Evolutionary conservation across 1,140 invertebrate genomes (phyloP), one percentile per base, ranked within the genome.

Genomic region (Hylaeus anthracinus): DNA sequence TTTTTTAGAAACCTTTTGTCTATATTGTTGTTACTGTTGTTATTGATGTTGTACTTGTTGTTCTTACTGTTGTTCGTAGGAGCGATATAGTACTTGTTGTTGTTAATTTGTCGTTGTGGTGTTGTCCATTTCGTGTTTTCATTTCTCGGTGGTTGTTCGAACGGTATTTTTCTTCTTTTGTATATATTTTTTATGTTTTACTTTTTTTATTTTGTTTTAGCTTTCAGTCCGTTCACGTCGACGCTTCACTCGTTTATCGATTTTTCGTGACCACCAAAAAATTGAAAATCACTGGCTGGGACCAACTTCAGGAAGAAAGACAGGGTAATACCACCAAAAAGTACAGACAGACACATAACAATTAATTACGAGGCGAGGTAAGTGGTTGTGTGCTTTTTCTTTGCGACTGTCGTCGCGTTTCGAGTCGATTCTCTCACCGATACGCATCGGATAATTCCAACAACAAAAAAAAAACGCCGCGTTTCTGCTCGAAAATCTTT

Each of bases 321-420:
- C 48, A 70, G 61, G 53, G 63, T 41, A 39, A 76, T 86, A 86
- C 67, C 87, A 88, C 55, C 85, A 87, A 88, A 77, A 76, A 65
- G 69, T 90, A 92, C 84, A 91, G 91, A 93, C 90, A 93, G 90
- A 92, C 91, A 93, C 91, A 93, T 92, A 92, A 92, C 90, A 91
- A 88, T 77, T 15, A 63, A 83, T 85, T 81, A 77, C 69, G 72
- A 61, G 61, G 63, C 56, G 65, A 6, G 45, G 64, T 45, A 53
- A 56, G 41, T 67, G 63, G 63, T 80, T 58, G 77, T 73, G 77
- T 72, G 51, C 12, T 37, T 48, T 76, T 70, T 41, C 9, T 48
- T 48, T 48, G 6, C 9, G 51, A 9, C 51, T 48, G 43, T 51
- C 9, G 45, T 43, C 56, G n/a, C 56, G 71, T 55, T 56, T 15